Evolutionary conservation across 2,888 invertebrate genomes (phyloP).

Genomic region (Mythimna impura): DNA sequence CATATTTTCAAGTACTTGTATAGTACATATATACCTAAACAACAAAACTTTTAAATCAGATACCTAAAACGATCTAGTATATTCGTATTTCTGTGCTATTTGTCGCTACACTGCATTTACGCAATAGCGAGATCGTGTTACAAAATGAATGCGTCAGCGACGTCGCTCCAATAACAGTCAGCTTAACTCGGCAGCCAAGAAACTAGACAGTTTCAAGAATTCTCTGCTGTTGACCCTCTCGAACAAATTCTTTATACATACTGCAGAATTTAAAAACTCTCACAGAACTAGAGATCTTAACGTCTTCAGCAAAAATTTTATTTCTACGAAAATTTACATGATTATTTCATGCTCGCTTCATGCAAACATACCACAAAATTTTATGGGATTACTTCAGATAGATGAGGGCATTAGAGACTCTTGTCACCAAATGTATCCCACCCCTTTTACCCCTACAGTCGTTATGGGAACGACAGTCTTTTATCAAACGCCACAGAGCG

Average conservation of each 20-base stretch:
- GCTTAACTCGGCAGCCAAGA: slow-evolving; percentile 22
- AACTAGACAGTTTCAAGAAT: slow-evolving; percentile 26
- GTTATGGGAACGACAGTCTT: slow-evolving; percentile 74
- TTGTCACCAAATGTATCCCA: slow-evolving; percentile 77
- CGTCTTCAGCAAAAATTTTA: slow-evolving; percentile 14
- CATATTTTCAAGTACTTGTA: background rate
- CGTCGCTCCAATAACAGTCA: slow-evolving; percentile 28
- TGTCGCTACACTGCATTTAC: slow-evolving; percentile 32
- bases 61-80: slow-evolving; percentile 8
- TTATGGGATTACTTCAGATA: slow-evolving; percentile 79
- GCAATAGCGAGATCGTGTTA: slow-evolving; percentile 22
- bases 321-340: slow-evolving; percentile 26
- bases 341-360: slow-evolving; percentile 41
- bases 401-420: slow-evolving; percentile 76
- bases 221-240: slow-evolving; percentile 5
- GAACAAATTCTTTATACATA: background rate
- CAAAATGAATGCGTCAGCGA: slow-evolving; percentile 36
- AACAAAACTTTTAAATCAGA: slow-evolving; percentile 15
- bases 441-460: slow-evolving; percentile 71
- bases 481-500: slow-evolving; percentile 72
- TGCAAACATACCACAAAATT: slow-evolving; percentile 71
- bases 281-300: background rate
- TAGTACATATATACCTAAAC: background rate
- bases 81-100: slow-evolving; percentile 23
- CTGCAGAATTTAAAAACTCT: slow-evolving; percentile 1